A percentile compares a stretch with the other conserved stretches of the same genome.
phyloP scores from a whole-genome alignment of 2,113 vertebrate species.

The Ictalurus punctatus region DNA sequence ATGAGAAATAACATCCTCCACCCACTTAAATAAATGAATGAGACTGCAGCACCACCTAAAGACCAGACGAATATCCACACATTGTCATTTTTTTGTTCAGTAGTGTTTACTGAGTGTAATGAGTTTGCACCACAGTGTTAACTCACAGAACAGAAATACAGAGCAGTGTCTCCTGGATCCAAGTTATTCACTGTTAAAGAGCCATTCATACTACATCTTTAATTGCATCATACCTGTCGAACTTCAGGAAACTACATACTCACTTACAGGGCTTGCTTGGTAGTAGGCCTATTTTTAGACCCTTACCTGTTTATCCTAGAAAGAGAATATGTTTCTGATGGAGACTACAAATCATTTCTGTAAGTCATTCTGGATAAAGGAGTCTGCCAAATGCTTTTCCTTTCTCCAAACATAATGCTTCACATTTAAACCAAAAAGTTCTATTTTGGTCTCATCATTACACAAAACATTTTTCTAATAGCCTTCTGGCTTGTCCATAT shows the following conservation, averaged over 20 bases:
- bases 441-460: no score
- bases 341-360: conserved; percentile 10
- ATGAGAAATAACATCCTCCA: neutral
- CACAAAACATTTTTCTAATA: no score
- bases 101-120: neutral
- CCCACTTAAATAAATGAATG: neutral
- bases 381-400: no score
- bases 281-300: conserved; percentile 17
- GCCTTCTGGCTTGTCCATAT: no score
- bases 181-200: conserved; percentile 31
- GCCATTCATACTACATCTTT: conserved; percentile 1
- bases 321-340: neutral
- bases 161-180: conserved; percentile 1
- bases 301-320: conserved; percentile 31
- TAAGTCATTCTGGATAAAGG: neutral
- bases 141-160: conserved; percentile 47
- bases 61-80: neutral
- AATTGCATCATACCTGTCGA: neutral
- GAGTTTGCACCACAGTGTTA: neutral
- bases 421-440: no score
- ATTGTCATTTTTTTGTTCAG: neutral
- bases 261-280: neutral
- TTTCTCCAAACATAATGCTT: no score
- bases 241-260: neutral
- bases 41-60: conserved; percentile 11